Conservation (phyloP, 2,797 vertebrate species). For the Lycodopsis pacificus region DNA sequence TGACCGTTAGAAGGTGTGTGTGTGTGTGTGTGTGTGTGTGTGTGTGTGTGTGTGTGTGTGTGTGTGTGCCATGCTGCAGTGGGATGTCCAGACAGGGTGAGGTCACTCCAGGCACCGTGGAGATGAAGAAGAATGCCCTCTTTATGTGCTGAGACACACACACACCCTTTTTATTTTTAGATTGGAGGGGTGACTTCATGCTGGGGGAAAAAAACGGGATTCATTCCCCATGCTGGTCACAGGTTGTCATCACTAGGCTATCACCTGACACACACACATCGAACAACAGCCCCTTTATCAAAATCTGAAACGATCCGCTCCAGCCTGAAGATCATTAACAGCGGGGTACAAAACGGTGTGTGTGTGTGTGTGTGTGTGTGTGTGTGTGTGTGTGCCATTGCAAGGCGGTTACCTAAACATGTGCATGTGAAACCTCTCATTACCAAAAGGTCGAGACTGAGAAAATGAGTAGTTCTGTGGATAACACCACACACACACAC, state of each 20-base stretch:
- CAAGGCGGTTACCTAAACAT: constrained; percentile 36
- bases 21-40: constrained; percentile 42
- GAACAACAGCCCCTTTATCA: constrained; percentile 70
- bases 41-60: constrained; percentile 39
- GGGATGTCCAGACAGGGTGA: constrained; percentile 74
- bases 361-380: constrained; percentile 25
- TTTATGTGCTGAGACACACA: constrained; percentile 66
- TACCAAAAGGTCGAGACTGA: constrained; percentile 46
- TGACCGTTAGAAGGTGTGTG: constrained; percentile 10
- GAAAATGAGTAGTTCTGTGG: constrained; percentile 54
- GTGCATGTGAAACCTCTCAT: constrained; percentile 56
- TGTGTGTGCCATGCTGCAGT: constrained; percentile 41
- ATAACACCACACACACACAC: constrained; percentile 14
- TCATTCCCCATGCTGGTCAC: constrained; percentile 67
- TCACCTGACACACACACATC: constrained; percentile 56
- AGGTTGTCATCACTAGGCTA: constrained; percentile 60
- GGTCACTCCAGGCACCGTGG: constrained; percentile 55
- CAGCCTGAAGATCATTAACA: constrained; percentile 65
- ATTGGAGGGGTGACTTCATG: constrained; percentile 67
- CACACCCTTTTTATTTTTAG: constrained; percentile 76
- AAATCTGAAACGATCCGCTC: constrained; percentile 50
- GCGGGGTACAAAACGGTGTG: constrained; percentile 17
- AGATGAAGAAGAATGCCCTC: constrained; percentile 76
- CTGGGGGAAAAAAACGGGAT: constrained; percentile 23
- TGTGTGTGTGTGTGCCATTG: constrained; percentile 12